Evolutionary conservation across 2,113 vertebrate genomes (phyloP), one percentile per base, ranked within the genome.

Genomic region (Pygoscelis antarcticus): DNA sequence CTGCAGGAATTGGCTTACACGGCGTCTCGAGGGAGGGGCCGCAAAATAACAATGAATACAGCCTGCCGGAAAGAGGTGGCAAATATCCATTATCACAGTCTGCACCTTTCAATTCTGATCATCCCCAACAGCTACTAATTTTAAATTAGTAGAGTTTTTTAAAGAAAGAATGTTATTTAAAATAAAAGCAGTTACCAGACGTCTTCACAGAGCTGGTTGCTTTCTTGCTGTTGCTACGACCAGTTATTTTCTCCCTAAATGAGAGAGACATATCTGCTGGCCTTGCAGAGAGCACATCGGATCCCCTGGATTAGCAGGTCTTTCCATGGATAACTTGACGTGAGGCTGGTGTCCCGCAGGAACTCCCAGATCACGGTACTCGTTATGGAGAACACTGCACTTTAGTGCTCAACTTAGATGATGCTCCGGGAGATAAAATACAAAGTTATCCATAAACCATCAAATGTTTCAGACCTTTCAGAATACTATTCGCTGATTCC

Each of bases 401-500:
- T 79, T 93, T 83, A 95, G 86, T 95, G 90, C 42, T n/a, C 81
- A 65, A 54, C 71, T 68, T 84, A 75, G 90, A 72, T 88, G 94
- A 92, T 93, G 88, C 52, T 93, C 90, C 5, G 4, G 70, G 75
- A 95, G 91, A 97, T 96, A 94, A 96, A 93, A 90, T 64, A 75
- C 91, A 85, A 88, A 90, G 92, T 94, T 87, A 97, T 97, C 92
- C 92, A 91, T 85, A 83, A 96, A 94, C 77, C 75, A 96, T 96
- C 96, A 93, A 90, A 94, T 82, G 83, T 83, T 94, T 83, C 97
- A 42, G 70, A 81, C 72, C 92, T 96, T 97, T 97, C 95, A 96
- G 89, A 96, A 91, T 68, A 74, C 80, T 75, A 60, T 97, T 96
- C 64, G 55, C 96, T 70, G 93, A 86, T 96, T 98, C 96, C 97